These are phyloP conservation scores for Dendropsophus ebraccatus DNA, from an alignment of 2,113 vertebrate species.

Conservation along the genomic window DNA sequence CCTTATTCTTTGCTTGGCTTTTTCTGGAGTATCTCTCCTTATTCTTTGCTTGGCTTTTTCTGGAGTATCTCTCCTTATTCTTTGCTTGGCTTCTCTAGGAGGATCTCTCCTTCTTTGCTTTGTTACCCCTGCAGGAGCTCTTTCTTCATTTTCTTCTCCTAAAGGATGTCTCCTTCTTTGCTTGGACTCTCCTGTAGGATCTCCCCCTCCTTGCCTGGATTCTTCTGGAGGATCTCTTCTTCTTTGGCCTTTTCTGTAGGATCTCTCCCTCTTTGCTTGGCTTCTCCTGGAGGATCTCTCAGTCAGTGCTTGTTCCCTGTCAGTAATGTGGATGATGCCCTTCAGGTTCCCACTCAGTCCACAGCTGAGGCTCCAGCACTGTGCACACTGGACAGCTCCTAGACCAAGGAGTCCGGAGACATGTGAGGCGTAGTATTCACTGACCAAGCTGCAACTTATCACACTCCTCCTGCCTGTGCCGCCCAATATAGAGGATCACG, in stretches of 20 bases:
- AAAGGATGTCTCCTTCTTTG: not conserved
- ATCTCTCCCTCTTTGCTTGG: no score
- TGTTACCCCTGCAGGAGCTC: no score
- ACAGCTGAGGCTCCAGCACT: slow-evolving; percentile 11
- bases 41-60: no score
- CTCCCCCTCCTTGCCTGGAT: not conserved
- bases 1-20: no score
- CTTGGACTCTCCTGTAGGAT: not conserved
- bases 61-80: no score
- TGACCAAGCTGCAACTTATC: not conserved
- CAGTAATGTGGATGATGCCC: not conserved
- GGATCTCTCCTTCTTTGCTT: not conserved
- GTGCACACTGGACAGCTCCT: not conserved
- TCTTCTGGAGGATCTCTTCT: no score
- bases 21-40: no score
- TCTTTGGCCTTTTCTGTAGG: no score
- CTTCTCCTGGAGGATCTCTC: no score
- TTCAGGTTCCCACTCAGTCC: no score
- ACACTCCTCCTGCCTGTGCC: not conserved
- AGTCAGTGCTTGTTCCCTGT: not conserved
- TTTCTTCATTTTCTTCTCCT: no score
- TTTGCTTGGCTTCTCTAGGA: no score
- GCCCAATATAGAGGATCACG: not conserved
- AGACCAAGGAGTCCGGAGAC: not conserved
- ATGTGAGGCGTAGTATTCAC: not conserved